Percentiles rank a stretch among this genome's conserved stretches.
These are phyloP conservation scores for Motacilla alba DNA, from an alignment of 2,113 vertebrate genomes.

Conservation along the genomic window DNA sequence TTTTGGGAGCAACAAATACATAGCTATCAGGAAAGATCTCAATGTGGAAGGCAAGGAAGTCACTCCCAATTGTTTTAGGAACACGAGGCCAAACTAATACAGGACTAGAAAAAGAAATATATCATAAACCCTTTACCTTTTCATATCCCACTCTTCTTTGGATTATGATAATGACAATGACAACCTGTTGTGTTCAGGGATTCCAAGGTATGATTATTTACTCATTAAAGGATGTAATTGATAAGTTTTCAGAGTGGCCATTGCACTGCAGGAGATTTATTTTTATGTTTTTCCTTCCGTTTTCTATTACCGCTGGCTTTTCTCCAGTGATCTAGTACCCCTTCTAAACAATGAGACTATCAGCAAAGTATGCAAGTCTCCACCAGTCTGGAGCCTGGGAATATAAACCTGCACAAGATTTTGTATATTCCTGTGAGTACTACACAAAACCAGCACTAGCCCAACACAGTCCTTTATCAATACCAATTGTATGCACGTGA, in stretches of 20 bases:
- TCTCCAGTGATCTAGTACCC: conserved; percentile 26
- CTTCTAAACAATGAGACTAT: conserved; percentile 45
- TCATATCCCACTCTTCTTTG: neutral
- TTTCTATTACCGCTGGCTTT: conserved; percentile 12
- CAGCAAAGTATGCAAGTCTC: conserved; percentile 4
- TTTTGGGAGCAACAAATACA: conserved; percentile 13
- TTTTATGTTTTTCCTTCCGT: neutral
- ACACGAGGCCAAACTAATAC: neutral
- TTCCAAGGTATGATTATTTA: neutral
- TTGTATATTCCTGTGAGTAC: neutral
- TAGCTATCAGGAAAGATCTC: conserved; percentile 44
- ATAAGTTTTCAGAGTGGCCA: neutral
- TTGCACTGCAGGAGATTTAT: neutral
- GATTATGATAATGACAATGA: neutral
- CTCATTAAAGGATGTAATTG: neutral
- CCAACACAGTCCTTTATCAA: neutral
- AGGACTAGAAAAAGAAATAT: neutral
- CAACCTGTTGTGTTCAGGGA: neutral
- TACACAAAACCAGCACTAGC: neutral
- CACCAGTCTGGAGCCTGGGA: conserved; percentile 48
- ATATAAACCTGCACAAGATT: conserved; percentile 13
- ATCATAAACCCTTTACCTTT: neutral
- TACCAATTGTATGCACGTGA: neutral
- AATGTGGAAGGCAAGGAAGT: conserved; percentile 46
- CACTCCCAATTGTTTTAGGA: conserved; percentile 47